Evolutionary conservation across 2,888 invertebrate species (phyloP), one percentile per base, ranked within the genome.

Genomic region (Alentia gelatinosa): DNA sequence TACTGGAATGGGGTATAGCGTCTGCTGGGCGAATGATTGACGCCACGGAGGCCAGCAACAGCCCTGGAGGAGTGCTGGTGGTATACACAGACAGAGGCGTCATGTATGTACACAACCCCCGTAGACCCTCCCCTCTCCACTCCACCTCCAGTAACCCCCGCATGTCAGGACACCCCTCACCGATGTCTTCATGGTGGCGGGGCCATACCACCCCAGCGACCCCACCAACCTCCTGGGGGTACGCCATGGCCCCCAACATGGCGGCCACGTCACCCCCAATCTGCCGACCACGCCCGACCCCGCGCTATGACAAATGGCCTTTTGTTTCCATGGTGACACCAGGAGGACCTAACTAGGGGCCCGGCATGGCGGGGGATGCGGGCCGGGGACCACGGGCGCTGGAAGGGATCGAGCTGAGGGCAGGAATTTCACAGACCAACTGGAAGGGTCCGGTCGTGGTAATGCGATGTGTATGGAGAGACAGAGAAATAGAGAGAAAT

Each of bases 291-390:
- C 83, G 30, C 83, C 83, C 83, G 23, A 40, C 7, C 40, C 39
- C n/a, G 5, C n/a, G 56, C 68, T 83, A 83, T 83, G 83, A 83
- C 30, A n/a, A 26, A 83, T 83, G 83, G 39, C 9, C 33, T 40
- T 83, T 83, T 83, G 83, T 83, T 26, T 37, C 83, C 40, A 83
- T 19, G 40, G 83, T 83, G 83, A 83, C 83, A 83, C 83, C 39
- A 40, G 83, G 83, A 83, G 83, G 40, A 1, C 83, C 83, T 83
- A 83, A 83, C 83, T 37, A 83, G 83, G 83, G 39, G 83, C 40
- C 23, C 1, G 75, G 75, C 26, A 37, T 19, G 30, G 39, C 12
- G 83, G 39, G 37, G 37, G 42, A 39, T 12, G 37, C 42, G 7
- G 83, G 23, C 37, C 39, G 23, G 19, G 42, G 83, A 39, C 19